Conservation (phyloP, 92 coral and sea anemone genomes). For the Porites divaricata region DNA sequence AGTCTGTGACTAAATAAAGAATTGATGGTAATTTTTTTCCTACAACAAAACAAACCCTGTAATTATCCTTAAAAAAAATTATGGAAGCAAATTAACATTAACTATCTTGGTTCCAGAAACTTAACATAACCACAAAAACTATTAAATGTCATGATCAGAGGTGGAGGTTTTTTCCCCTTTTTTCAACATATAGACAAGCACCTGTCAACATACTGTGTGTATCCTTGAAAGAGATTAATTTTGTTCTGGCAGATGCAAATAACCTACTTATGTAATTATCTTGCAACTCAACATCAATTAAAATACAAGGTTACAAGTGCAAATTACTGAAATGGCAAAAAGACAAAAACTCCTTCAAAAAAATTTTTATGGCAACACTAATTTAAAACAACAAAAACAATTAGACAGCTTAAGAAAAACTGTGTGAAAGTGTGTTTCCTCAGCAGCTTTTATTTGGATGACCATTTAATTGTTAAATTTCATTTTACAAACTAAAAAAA, state of each 20-base stretch:
- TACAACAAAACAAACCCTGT: too few species aligned
- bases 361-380: too few species aligned
- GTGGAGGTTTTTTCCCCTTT: neutral
- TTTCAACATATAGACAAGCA: neutral
- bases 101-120: neutral
- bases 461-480: too few species aligned
- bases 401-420: too few species aligned
- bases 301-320: too few species aligned
- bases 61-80: neutral
- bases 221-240: neutral
- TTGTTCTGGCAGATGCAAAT: conserved; percentile 8
- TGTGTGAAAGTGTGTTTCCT: neutral
- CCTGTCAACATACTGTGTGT: neutral
- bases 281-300: too few species aligned
- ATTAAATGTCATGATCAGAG: neutral
- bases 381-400: too few species aligned
- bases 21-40: neutral
- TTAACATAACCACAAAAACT: neutral
- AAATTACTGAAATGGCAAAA: too few species aligned
- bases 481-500: too few species aligned
- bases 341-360: too few species aligned
- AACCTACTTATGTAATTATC: neutral
- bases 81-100: neutral
- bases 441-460: neutral
- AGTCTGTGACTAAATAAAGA: neutral